These are phyloP conservation scores for Rhopalosiphum nymphaeae DNA, from an alignment of 2,888 invertebrate genomes.

Conservation along the genomic window DNA sequence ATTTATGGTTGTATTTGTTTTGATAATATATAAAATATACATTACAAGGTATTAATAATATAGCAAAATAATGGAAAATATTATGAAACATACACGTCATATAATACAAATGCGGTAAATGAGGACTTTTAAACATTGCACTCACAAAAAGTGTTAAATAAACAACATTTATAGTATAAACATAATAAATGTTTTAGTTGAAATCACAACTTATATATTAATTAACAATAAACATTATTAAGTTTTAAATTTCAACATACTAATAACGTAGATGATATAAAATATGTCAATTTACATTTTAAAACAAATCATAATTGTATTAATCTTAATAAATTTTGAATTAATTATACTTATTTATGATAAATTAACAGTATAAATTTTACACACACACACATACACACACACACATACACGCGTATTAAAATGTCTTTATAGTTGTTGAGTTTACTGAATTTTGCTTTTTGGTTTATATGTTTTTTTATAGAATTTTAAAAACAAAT, in stretches of 20 bases:
- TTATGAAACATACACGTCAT: not conserved
- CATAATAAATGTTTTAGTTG: not conserved
- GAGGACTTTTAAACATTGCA: not conserved
- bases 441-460: constrained; percentile 14
- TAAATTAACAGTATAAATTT: not conserved
- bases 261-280: not conserved
- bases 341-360: not conserved
- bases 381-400: not conserved
- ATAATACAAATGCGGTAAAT: not conserved
- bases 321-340: not conserved
- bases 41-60: not conserved
- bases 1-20: not conserved
- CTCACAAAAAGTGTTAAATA: not conserved
- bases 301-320: not conserved
- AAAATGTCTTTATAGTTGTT: not conserved
- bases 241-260: not conserved
- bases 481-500: constrained; percentile 76
- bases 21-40: not conserved
- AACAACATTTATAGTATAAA: not conserved
- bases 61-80: not conserved
- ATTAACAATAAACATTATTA: not conserved
- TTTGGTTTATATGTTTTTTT: constrained; percentile 72
- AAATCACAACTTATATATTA: not conserved
- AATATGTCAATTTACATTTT: not conserved
- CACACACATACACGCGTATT: not conserved